Evolutionary conservation across 2,797 vertebrate species (phyloP), one percentile per base, ranked within the genome.

Genomic region (Kryptopterus vitreolus): DNA sequence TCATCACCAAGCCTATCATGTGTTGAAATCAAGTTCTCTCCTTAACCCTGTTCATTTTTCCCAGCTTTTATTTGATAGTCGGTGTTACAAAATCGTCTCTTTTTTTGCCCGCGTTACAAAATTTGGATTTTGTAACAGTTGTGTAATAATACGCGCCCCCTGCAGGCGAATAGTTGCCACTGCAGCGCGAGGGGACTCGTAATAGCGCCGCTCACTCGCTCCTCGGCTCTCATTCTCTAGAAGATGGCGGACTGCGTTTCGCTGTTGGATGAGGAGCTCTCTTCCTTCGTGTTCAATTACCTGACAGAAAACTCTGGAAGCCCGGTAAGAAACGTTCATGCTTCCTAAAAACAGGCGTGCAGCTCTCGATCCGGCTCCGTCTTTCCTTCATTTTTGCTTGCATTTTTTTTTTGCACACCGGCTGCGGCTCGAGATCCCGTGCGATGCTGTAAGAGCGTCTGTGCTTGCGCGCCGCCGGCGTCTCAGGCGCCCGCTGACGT

Each of bases 161-260:
- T 82, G 88, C 86, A 80, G 86, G 29, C 76, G 66, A 13, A 16
- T 22, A n/a, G 3, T 43, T 81, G 81, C 72, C 80, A 90, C 80
- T 83, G 89, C 90, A 90, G 38, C 82, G 85, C 86, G 79, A 80
- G 79, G 85, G 82, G 89, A 91, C 88, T 91, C 91, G 92, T 95
- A 77, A 94, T 95, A 94, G 91, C 89, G 90, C 38, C 87, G 90
- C 90, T 89, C 91, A 90, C 89, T 88, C 90, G 83, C 86, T 91
- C 84, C 88, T 22, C 90, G 78, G 90, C 84, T 88, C 90, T 94
- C 95, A 95, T 95, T 94, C 93, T 95, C 93, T 95, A 95, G 96
- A 98, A 98, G 96, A 98, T 98, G 96, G 97, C 95, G 96, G 96
- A 97, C 95, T 97, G 96, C 95, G 94, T 95, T 94, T 93, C 95